These are phyloP conservation scores for Brachypteracias leptosomus DNA, from an alignment of 2,113 vertebrate species.

Conservation along the genomic window DNA sequence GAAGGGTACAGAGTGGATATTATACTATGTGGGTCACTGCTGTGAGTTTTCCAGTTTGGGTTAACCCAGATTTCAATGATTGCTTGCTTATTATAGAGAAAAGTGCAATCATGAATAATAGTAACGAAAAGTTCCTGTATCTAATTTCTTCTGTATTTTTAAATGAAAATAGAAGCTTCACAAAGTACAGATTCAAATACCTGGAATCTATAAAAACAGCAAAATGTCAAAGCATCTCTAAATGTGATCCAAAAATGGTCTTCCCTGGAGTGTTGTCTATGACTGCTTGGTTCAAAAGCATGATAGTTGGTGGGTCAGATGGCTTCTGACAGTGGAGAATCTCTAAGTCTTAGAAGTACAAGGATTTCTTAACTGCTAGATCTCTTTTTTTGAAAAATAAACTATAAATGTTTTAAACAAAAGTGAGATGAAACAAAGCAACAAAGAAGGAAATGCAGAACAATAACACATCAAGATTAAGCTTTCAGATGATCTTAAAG, in stretches of 20 bases:
- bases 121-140: not conserved
- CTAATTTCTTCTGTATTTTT: not conserved
- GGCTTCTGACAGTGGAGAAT: not conserved
- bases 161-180: not conserved
- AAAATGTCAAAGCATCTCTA: not conserved
- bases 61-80: not conserved
- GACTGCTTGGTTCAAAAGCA: not conserved
- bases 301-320: not conserved
- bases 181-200: not conserved
- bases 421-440: not conserved
- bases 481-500: not conserved
- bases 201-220: not conserved
- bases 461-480: not conserved
- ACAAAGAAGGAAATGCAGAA: not conserved
- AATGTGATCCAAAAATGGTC: not conserved
- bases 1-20: not conserved
- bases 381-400: not conserved
- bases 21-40: not conserved
- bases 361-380: not conserved
- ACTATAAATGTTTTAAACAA: not conserved
- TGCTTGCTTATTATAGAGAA: not conserved
- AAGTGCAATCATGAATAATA: not conserved
- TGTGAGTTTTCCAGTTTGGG: not conserved
- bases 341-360: not conserved
- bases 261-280: not conserved